Evolutionary conservation across 1,140 invertebrate genomes (phyloP), one percentile per base, ranked within the genome.

Genomic region (Thrips palmi): DNA sequence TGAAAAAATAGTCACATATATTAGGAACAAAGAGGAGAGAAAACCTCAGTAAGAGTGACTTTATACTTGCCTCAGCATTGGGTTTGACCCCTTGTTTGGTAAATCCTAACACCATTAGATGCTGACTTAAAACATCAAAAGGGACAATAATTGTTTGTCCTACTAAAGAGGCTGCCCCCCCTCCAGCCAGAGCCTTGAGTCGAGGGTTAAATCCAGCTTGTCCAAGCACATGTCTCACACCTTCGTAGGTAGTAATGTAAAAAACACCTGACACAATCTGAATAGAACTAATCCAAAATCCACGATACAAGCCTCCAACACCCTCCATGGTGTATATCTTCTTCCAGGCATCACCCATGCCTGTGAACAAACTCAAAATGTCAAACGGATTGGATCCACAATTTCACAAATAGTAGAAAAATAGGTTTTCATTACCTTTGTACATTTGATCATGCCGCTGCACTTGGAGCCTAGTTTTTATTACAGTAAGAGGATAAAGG

Each of bases 231-330:
- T 93, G 77, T 25, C 92, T 60, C 1, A 89, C 78, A 29, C 80
- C 82, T 62, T 98, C 93, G 52, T 97, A 97, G 0, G 88, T 89
- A 10, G 84, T 81, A 24, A 97, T 92, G 59, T 97, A 97, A 55
- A 86, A 80, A 14, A 93, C 76, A 29, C 87, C 75, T 35, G 84
- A 84, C 14, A 87, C 70, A 47, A 84, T 74, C 58, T 82, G 75
- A 50, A 85, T 72, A 31, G 83, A 84, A 34, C 82, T 89, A 33
- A 93, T 67, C 85, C 86, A 92, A 56, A 94, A 94, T n/a, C 91
- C 93, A 51, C 80, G 68, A 56, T 97, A 97, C 0, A 97, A 59
- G 0, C 88, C 89, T 3, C 70, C 57, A 17, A 83, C 47, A 8
- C 93, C 93, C 64, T 97, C 93, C n/a, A 69, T 62, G 41, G 61